Evolutionary conservation across 2,113 vertebrate species (phyloP).

Genomic region (Trachemys scripta): DNA sequence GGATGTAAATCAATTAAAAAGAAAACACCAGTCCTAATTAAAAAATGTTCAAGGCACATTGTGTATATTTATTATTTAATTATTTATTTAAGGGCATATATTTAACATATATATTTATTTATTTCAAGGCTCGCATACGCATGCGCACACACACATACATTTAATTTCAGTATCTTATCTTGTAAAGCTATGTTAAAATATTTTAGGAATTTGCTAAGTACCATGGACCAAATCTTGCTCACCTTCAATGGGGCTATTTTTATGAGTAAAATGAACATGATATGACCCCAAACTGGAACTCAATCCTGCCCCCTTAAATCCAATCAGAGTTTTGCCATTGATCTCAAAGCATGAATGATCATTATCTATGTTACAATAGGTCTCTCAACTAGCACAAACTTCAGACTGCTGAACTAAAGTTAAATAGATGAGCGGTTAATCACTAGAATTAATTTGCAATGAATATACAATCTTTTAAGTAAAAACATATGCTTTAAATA

Average conservation of each 20-base stretch:
- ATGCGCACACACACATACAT: fast-evolving
- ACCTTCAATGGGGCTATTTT: background rate
- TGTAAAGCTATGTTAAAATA: background rate
- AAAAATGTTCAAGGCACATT: background rate
- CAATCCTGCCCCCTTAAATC: background rate
- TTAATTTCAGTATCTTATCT: background rate
- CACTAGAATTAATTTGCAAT: background rate
- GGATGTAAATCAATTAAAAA: background rate
- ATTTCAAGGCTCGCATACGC: background rate
- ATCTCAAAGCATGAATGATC: constrained; percentile 16
- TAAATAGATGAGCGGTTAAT: background rate
- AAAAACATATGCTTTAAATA: background rate
- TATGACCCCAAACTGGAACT: background rate
- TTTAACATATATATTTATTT: background rate
- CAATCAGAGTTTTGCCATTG: background rate
- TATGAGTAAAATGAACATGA: constrained; percentile 9
- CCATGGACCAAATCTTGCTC: background rate
- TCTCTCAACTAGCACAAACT: background rate
- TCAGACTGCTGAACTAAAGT: background rate
- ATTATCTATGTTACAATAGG: background rate
- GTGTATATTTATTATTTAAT: background rate
- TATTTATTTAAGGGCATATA: background rate
- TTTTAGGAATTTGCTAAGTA: constrained; percentile 6
- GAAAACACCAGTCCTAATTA: background rate
- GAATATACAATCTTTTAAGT: constrained; percentile 10